Conservation (phyloP, 2,797 vertebrate genomes). For the Synaphobranchus kaupii region DNA sequence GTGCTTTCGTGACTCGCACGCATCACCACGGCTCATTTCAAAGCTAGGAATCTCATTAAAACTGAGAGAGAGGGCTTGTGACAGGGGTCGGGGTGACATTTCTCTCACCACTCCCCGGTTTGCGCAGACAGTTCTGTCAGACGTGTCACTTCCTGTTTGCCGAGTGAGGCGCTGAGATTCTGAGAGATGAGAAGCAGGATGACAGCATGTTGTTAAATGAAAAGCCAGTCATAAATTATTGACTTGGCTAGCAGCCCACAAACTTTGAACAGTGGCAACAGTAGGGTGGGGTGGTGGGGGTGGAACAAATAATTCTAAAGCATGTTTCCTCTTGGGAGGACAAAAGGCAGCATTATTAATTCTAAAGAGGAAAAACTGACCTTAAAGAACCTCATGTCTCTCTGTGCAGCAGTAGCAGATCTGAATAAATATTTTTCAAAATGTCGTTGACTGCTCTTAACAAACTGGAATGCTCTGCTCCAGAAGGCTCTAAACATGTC, state of each 20-base stretch:
- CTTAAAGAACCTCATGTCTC: background rate
- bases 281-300: background rate
- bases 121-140: background rate
- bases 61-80: background rate
- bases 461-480: background rate
- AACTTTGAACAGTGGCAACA: background rate
- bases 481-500: background rate
- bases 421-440: background rate
- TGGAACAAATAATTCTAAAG: background rate
- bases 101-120: background rate
- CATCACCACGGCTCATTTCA: background rate
- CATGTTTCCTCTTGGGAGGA: background rate
- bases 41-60: constrained; percentile 13
- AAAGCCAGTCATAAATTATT: background rate
- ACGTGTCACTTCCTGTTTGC: constrained; percentile 34
- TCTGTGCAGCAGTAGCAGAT: background rate
- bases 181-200: constrained; percentile 6
- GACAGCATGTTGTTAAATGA: background rate
- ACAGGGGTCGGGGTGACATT: constrained; percentile 8
- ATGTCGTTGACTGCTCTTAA: background rate
- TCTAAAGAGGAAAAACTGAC: background rate
- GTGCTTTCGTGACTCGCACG: background rate
- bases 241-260: background rate
- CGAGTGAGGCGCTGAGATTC: background rate
- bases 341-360: background rate